Evolutionary conservation across 2,888 invertebrate species (phyloP), one percentile per base, ranked within the genome.

Genomic region (Eucera pruinosa): DNA sequence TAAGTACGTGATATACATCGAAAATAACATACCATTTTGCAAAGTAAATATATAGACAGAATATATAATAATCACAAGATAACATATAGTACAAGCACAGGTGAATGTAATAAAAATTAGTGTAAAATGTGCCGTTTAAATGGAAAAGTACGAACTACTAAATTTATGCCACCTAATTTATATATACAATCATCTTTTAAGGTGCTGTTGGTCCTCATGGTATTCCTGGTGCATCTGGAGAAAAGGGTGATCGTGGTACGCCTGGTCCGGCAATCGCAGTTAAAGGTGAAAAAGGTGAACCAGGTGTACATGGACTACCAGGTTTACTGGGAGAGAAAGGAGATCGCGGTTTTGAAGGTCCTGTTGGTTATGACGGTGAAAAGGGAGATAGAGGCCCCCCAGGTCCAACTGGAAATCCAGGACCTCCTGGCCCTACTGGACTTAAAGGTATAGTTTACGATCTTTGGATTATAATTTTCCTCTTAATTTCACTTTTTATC

Each of bases 261-360:
- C 83, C 93, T 0, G 94, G 95, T 15, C 93, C 94, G 11, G 88
- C 90, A 11, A 93, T 93, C 5, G 88, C 90, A 68, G 87, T 93
- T 60, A 93, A 93, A 83, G 94, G 94, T 36, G 91, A 91, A 2
- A 93, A 93, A 69, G 94, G 94, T 71, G 92, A 92, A 65, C 92
- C 90, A 36, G 95, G 95, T 50, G 86, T 92, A 41, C 93, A 93
- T 54, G 94, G 94, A 47, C 83, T 93, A 54, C 90, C 92, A 68
- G 96, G 96, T 33, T 89, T 92, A 2, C 90, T 92, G 39, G 94
- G 94, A 55, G 91, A 91, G 20, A 94, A 92, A 94, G 96, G 91
- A 87, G 93, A 89, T 67, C 88, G 82, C 93, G 96, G 91, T 86
- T 91, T 87, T 68, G 88, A 87, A 90, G 95, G 90, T 36, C 78